Base-by-base conservation (phyloP, 2,113 vertebrate species). In the Hippocampus mohnikei region DNA sequence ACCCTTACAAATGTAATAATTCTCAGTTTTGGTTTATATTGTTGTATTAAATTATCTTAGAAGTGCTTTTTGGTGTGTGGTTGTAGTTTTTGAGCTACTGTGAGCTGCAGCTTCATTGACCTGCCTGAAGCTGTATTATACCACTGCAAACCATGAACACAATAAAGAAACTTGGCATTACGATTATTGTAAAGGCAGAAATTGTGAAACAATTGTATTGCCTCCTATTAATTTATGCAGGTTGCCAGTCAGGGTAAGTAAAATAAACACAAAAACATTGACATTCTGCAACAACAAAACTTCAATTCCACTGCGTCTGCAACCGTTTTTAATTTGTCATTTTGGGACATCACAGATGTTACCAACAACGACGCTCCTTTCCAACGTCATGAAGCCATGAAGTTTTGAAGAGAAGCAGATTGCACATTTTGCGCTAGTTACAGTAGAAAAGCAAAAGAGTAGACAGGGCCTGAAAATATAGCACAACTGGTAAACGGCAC, bases 331-430 rank as follows among this genome's bases (percentile, higher is more conserved):
- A 64, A 64, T 64, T 64, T 64, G 62, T 64, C 62, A 64, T 42
- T 42, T 42, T 44, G 62, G 62, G 62, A 64, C 62, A 64, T 64
- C 62, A 64, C 62, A 64, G 62, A 64, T 64, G 62, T 64, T 64
- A 64, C 62, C 37, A 44, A 64, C 40, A 64, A 42, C 21, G 42
- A 64, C 15, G 40, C 40, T 64, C 21, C 13, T 44, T 64, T 64
- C 21, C 62, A 64, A 23, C 21, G 10, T 5, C 21, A 42, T 44
- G 40, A 64, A 60, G 21, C 37, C 62, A 64, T 64, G 21, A 42
- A 44, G 62, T 25, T 64, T 42, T 42, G 62, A n/a, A 64, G 62
- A 64, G 37, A 44, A 64, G 40, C 62, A 64, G 62, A 42, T 60
- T 60, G 58, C 58, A 29, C 27, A 33, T 64, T 42, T 64, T 64